Conservation (phyloP, 2,113 vertebrate genomes). For the Cathartes aura region DNA sequence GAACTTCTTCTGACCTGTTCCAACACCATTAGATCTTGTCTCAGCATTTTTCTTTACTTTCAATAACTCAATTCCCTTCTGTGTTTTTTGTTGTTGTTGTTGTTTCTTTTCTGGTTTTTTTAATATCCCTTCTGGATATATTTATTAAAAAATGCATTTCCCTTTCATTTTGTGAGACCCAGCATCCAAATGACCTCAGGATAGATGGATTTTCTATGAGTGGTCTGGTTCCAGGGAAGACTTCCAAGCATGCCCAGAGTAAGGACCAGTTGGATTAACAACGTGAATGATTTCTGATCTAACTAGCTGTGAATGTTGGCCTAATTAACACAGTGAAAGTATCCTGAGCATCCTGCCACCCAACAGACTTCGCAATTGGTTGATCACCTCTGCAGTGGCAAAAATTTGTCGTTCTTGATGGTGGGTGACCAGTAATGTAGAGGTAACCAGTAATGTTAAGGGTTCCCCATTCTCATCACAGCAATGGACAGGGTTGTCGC, state of each 20-base stretch:
- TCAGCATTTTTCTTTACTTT: background rate
- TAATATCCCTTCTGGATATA: background rate
- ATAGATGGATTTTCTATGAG: background rate
- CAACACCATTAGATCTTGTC: background rate
- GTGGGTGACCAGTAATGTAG: background rate
- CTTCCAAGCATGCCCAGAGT: background rate
- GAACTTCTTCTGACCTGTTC: background rate
- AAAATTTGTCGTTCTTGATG: background rate
- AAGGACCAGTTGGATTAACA: background rate
- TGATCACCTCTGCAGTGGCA: background rate
- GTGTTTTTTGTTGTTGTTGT: rapidly evolving
- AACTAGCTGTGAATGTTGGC: background rate
- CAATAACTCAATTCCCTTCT: background rate
- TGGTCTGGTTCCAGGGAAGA: background rate
- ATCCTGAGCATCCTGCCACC: no score
- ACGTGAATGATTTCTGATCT: background rate
- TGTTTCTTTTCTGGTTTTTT: background rate
- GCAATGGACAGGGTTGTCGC: background rate
- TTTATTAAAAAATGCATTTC: background rate
- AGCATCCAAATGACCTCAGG: background rate
- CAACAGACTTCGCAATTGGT: background rate
- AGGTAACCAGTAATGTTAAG: background rate
- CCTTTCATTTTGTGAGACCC: background rate
- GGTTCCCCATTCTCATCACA: background rate
- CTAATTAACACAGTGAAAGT: background rate